Evolutionary conservation across 2,113 vertebrate species (phyloP).

Genomic region (Plecotus auritus): DNA sequence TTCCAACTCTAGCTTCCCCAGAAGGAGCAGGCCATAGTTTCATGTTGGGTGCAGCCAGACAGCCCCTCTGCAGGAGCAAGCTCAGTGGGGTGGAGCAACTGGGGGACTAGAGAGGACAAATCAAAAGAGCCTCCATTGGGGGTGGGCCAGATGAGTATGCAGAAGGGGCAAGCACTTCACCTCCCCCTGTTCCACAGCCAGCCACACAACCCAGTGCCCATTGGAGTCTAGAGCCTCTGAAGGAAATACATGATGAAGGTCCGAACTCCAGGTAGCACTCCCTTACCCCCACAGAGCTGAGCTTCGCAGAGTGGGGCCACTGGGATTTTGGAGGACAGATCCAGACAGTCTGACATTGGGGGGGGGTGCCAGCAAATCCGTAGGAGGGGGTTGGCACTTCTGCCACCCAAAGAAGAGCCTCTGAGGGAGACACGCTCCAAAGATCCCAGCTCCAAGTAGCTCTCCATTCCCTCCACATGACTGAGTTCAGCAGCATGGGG

Average conservation of each 20-base stretch:
- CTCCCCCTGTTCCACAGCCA: background rate
- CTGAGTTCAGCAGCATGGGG: background rate
- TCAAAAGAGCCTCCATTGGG: background rate
- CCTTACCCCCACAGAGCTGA: background rate
- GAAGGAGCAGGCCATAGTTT: background rate
- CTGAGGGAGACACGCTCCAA: background rate
- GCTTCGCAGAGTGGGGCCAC: background rate
- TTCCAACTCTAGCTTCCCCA: background rate
- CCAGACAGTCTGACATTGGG: background rate
- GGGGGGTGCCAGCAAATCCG: background rate
- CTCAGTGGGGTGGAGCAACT: background rate
- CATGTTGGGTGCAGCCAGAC: background rate
- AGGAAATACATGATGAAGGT: background rate
- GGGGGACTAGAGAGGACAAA: background rate
- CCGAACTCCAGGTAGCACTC: background rate
- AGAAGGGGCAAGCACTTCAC: background rate
- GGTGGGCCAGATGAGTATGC: background rate
- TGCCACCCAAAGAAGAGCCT: background rate
- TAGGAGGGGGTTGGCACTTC: background rate
- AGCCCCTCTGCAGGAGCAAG: background rate
- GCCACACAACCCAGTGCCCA: background rate
- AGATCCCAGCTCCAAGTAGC: background rate
- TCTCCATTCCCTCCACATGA: background rate
- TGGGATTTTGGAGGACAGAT: background rate
- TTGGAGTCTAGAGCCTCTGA: background rate